These are phyloP conservation scores for Pampusana beccarii DNA, from an alignment of 2,113 vertebrate genomes.

Conservation along the genomic window DNA sequence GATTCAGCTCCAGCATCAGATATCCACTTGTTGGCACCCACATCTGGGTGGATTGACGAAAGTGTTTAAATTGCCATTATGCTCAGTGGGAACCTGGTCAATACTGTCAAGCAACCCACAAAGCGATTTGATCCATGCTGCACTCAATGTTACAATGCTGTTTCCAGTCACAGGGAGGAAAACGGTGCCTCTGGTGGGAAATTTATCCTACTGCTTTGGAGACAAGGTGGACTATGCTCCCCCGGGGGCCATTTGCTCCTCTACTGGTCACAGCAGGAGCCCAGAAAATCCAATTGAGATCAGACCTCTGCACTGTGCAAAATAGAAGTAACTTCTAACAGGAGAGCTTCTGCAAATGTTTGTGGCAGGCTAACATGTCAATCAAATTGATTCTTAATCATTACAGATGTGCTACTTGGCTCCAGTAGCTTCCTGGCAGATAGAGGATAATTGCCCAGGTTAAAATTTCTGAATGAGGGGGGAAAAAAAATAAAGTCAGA, in stretches of 20 bases:
- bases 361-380: background rate
- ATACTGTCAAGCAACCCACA: background rate
- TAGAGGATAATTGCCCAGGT: background rate
- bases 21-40: background rate
- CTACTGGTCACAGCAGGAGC: background rate
- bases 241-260: background rate
- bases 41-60: background rate
- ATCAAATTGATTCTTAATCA: background rate
- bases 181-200: background rate
- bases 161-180: background rate
- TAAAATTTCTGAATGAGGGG: background rate
- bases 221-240: accelerated
- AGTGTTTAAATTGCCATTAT: background rate
- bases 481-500: background rate
- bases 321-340: background rate
- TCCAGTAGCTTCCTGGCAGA: background rate
- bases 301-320: background rate
- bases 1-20: background rate
- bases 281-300: background rate
- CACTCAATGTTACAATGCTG: background rate
- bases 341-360: background rate
- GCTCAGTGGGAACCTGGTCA: background rate
- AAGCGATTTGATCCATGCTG: background rate
- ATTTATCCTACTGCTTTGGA: background rate
- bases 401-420: background rate